phyloP scores from a whole-genome alignment of 2,888 invertebrate genomes.

The Lasioglossum oenotherae region DNA sequence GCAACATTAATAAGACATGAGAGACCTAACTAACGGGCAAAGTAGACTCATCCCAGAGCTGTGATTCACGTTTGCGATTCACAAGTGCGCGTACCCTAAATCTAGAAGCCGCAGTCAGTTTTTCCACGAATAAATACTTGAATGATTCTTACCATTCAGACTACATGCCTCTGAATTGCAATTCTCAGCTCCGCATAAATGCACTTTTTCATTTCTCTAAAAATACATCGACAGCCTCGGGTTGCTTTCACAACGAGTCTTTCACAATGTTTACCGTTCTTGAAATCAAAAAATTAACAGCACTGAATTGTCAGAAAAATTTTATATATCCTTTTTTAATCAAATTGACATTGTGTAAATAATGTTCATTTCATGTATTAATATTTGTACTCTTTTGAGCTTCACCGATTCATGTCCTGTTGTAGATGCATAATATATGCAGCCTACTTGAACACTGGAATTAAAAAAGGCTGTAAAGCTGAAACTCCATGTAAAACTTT shows the following conservation, averaged over 20 bases:
- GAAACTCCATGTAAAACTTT: too few species aligned
- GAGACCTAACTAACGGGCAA: background rate
- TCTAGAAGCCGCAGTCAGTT: conserved; percentile 11
- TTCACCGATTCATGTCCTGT: too few species aligned
- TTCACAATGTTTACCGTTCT: background rate
- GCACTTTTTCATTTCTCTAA: background rate
- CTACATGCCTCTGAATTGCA: background rate
- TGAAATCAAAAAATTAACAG: background rate
- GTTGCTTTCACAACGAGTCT: background rate
- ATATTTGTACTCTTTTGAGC: too few species aligned
- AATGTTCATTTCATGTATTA: too few species aligned
- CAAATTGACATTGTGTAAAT: too few species aligned
- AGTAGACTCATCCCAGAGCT: background rate
- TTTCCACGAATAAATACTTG: background rate
- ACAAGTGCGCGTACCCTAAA: conserved; percentile 26
- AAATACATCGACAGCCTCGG: background rate
- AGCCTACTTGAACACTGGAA: too few species aligned
- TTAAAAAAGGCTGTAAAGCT: too few species aligned
- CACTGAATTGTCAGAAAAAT: too few species aligned
- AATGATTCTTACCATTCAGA: background rate
- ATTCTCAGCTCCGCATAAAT: background rate
- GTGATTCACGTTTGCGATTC: conserved; percentile 35
- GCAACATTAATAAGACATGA: conserved; percentile 19
- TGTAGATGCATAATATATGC: too few species aligned
- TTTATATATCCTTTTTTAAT: too few species aligned